Evolutionary conservation across 2,113 vertebrate genomes (phyloP), one percentile per base, ranked within the genome.

Genomic region (Myotis yumanensis): DNA sequence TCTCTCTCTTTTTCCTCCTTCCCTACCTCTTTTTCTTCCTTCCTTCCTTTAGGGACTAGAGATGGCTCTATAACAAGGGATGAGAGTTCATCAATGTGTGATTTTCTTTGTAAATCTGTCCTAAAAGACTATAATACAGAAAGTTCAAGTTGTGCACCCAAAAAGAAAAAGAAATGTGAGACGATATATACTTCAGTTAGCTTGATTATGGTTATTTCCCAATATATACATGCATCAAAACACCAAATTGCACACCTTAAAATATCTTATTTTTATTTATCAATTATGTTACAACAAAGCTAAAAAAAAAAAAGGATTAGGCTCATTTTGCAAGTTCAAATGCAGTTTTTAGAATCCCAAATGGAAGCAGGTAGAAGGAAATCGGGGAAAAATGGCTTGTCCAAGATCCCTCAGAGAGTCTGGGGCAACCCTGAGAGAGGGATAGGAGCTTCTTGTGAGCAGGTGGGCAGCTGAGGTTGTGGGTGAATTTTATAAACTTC

Each of bases 1-100:
- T 40, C 88, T 5, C 7, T 11, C 46, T 75, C 37, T 91, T 0
- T 46, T 46, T 22, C 35, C 95, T 86, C 46, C 37, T n/a, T 48
- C 28, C 0, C 11, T 7, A 14, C 48, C 3, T 25, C 2, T 0
- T 20, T 30, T 22, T 0, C 25, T 37, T 2, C 11, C 2, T 32
- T n/a, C 46, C 62, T 64, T 23, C 37, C 25, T 46, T 86, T 28
- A 46, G 40, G 35, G 20, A 79, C 14, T 54, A 90, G 11, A 94
- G 76, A 59, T 73, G 32, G 2, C 57, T 62, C 12, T 91, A n/a
- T 5, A 71, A 11, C 54, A 17, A 89, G 12, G 46, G 1, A 9
- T 80, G 8, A 72, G 35, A 86, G 17, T 66, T 37, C 37, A 35
- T 85, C 32, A 40, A 0, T 35, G 12, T 69, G 1, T 32, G 22